These are phyloP conservation scores for Salvelinus alpinus DNA, from an alignment of 2,113 vertebrate genomes.

Conservation along the genomic window DNA sequence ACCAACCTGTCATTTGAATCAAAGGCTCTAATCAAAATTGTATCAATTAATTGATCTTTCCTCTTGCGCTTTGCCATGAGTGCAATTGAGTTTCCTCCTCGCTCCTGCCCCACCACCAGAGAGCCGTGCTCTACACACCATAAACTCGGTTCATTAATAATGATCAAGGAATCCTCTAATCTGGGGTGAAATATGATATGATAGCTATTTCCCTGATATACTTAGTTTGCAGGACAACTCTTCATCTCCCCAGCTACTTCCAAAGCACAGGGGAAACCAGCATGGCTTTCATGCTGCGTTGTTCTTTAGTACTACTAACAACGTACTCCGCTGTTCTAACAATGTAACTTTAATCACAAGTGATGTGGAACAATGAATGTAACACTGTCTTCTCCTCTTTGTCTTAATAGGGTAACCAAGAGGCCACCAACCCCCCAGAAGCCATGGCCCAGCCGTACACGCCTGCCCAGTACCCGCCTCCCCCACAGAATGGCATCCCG, in stretches of 20 bases:
- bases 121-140: conserved; percentile 53
- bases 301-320: not conserved
- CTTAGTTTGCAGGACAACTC: conserved; percentile 49
- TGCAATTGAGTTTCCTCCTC: conserved; percentile 49
- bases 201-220: conserved; percentile 54
- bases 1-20: conserved; percentile 62
- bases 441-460: conserved; percentile 95
- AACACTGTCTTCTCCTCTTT: conserved; percentile 3
- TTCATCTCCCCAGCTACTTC: conserved; percentile 24
- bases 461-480: conserved; percentile 87
- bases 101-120: conserved; percentile 27
- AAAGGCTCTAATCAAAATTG: conserved; percentile 74
- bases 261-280: not conserved
- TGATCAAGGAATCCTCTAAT: conserved; percentile 70
- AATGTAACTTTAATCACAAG: conserved; percentile 30
- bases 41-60: conserved; percentile 78
- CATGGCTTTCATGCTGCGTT: conserved; percentile 26
- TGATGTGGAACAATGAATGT: not conserved
- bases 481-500: conserved; percentile 89
- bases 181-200: conserved; percentile 56
- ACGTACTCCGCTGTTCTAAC: conserved; percentile 21
- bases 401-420: conserved; percentile 87
- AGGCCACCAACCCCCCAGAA: conserved; percentile 89
- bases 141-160: conserved; percentile 66
- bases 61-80: conserved; percentile 59